phyloP scores from a whole-genome alignment of 2,797 vertebrate species.

The Paguma larvata region DNA sequence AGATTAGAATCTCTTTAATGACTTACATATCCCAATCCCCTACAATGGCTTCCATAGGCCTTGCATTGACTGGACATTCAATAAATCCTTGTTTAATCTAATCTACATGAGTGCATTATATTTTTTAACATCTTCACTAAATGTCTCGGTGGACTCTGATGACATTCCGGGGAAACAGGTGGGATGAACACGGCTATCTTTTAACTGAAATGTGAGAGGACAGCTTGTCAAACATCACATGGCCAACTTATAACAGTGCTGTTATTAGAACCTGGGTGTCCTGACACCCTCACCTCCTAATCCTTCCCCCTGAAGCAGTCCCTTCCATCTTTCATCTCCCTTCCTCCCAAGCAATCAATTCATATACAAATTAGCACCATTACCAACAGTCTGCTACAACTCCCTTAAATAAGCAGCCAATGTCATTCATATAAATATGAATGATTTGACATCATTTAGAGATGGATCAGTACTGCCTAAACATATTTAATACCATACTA shows the following conservation, averaged over 20 bases:
- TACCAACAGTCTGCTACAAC: neutral
- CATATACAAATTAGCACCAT: neutral
- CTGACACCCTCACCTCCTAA: neutral
- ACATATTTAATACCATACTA: neutral
- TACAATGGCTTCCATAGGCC: neutral
- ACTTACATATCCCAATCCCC: neutral
- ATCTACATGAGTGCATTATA: neutral
- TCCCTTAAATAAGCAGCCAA: constrained; percentile 24
- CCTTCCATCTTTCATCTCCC: constrained; percentile 30
- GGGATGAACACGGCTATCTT: neutral
- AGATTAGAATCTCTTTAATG: constrained; percentile 9
- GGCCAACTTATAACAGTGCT: neutral
- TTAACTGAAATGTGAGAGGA: neutral
- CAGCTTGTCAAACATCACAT: neutral
- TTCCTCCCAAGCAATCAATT: neutral
- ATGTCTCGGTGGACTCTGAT: neutral
- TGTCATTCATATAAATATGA: neutral
- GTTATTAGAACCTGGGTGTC: neutral
- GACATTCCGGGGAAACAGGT: neutral
- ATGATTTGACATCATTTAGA: constrained; percentile 16
- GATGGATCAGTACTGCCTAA: neutral
- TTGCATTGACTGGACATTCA: neutral
- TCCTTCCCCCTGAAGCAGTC: neutral
- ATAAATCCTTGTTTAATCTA: constrained; percentile 31
- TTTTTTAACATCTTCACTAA: neutral